phyloP scores from a whole-genome alignment of 1,140 invertebrate species.

The Leguminivora glycinivorella region DNA sequence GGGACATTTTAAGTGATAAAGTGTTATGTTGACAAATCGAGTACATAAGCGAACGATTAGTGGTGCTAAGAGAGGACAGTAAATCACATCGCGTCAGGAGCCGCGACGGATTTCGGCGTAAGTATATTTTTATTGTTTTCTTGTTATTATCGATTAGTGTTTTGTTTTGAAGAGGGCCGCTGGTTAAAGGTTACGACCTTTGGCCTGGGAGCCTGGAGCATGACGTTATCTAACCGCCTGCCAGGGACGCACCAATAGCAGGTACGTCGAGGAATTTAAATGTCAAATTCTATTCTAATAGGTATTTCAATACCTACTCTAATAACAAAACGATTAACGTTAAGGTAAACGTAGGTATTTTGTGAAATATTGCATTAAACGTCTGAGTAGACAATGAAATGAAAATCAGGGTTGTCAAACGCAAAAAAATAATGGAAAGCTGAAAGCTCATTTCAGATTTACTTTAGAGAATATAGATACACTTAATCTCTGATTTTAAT shows the following conservation, averaged over 20 bases:
- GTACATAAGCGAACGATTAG: constrained; percentile 34
- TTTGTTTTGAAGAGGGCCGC: constrained; percentile 48
- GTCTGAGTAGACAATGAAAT: background rate
- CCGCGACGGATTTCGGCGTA: constrained; percentile 46
- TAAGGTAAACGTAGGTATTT: background rate
- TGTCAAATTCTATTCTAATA: background rate
- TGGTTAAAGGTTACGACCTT: constrained; percentile 65
- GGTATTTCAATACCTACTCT: background rate
- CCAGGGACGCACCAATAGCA: constrained; percentile 24
- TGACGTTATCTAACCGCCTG: constrained; percentile 59
- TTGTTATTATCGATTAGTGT: constrained; percentile 50
- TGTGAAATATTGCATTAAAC: background rate
- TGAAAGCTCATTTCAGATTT: too few relatives aligned
- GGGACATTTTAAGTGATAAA: constrained; percentile 38
- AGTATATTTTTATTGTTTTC: constrained; percentile 43
- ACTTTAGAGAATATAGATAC: too few relatives aligned
- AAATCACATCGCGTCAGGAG: constrained; percentile 34
- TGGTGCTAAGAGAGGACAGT: constrained; percentile 32
- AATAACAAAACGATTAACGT: background rate
- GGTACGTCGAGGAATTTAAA: constrained; percentile 13
- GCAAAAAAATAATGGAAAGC: background rate
- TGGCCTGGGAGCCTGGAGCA: constrained; percentile 41
- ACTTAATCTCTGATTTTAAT: too few relatives aligned
- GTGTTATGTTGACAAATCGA: constrained; percentile 38
- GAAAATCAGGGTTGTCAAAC: background rate